A percentile compares a stretch with the other conserved stretches of the same genome.
phyloP scores from a whole-genome alignment of 2,888 invertebrate genomes.

The Cyrtodaria siliqua region DNA sequence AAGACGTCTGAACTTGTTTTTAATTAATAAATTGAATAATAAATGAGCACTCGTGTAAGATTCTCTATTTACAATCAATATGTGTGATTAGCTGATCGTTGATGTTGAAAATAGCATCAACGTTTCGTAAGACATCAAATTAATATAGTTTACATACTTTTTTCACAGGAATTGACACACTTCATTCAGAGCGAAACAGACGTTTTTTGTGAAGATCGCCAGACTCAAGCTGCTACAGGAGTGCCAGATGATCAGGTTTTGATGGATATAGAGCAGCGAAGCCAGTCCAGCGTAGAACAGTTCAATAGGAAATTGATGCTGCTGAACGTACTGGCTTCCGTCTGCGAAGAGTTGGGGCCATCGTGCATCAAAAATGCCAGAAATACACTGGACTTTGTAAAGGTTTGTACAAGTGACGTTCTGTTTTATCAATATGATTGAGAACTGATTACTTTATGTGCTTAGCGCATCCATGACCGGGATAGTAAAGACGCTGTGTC shows the following conservation, averaged over 20 bases:
- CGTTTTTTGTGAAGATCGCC: background rate
- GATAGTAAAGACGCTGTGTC: too few species aligned
- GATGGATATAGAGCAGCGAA: slow-evolving; percentile 51
- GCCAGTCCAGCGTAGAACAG: slow-evolving; percentile 33
- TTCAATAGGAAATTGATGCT: slow-evolving; percentile 60
- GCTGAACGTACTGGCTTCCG: slow-evolving; percentile 76
- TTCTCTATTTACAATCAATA: too few species aligned
- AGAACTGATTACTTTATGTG: background rate
- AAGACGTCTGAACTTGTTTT: too few species aligned
- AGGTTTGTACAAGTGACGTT: slow-evolving; percentile 78
- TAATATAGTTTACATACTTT: too few species aligned
- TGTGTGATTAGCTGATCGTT: too few species aligned
- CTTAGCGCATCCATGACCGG: too few species aligned
- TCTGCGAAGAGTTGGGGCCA: slow-evolving; percentile 80
- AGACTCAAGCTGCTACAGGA: background rate
- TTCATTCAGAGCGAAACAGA: slow-evolving; percentile 63
- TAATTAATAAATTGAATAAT: too few species aligned
- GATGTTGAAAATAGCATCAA: too few species aligned
- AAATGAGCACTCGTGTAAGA: too few species aligned
- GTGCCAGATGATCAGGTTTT: slow-evolving; percentile 38
- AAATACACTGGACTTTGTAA: slow-evolving; percentile 81
- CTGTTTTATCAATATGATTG: background rate
- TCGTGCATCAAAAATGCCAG: slow-evolving; percentile 75
- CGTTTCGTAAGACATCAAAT: too few species aligned
- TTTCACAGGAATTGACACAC: slow-evolving; percentile 73